A percentile compares a stretch with the other conserved stretches of the same genome.
Evolutionary conservation across 1,140 invertebrate genomes (phyloP).

Genomic region (Uloborus diversus): DNA sequence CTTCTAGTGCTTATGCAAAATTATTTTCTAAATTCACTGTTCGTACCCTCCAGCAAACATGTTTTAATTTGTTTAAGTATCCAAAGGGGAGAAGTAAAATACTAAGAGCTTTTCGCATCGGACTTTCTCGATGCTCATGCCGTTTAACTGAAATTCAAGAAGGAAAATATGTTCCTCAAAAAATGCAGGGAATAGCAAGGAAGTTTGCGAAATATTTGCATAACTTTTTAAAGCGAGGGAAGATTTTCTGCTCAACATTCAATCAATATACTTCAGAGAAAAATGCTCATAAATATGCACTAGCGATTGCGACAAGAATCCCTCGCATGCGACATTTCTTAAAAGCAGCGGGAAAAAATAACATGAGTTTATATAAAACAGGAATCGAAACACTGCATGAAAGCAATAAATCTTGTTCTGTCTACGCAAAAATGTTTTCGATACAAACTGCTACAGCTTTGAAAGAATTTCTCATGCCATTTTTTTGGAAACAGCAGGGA

Average conservation of each 20-base stretch:
- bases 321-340: conserved; percentile 5
- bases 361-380: conserved; percentile 8
- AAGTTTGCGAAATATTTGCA: conserved; percentile 8
- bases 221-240: too few relatives aligned
- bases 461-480: not conserved
- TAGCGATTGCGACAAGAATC: conserved; percentile 3
- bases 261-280: conserved; percentile 13
- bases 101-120: too few relatives aligned
- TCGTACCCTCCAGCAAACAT: too few relatives aligned
- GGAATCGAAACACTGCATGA: conserved; percentile 11
- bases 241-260: conserved; percentile 31
- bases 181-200: not conserved
- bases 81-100: too few relatives aligned
- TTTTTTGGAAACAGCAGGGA: too few relatives aligned
- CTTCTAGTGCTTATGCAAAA: conserved; percentile 10
- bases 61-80: too few relatives aligned
- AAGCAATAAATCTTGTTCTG: not conserved
- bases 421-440: conserved; percentile 24
- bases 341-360: not conserved
- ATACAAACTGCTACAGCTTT: conserved; percentile 22
- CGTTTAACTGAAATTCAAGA: too few relatives aligned
- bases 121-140: too few relatives aligned
- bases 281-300: conserved; percentile 3
- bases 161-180: not conserved
- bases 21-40: conserved; percentile 21